These are phyloP conservation scores for Astropecten irregularis DNA, from an alignment of 53 echinoderm and acorn worm species.

Conservation along the genomic window DNA sequence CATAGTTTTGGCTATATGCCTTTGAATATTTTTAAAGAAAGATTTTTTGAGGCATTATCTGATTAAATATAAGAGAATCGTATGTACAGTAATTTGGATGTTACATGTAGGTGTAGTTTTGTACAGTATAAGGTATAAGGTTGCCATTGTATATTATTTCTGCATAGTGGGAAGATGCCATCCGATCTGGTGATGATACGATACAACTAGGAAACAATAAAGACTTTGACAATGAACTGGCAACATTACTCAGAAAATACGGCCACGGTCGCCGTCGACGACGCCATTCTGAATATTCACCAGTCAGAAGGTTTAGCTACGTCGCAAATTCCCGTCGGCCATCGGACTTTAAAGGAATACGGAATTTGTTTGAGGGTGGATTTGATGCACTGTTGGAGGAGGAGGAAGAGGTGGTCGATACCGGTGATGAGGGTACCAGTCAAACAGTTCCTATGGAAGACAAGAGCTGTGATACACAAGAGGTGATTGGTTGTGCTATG, in stretches of 20 bases:
- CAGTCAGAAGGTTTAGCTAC: not conserved
- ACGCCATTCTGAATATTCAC: not conserved
- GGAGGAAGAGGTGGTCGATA: conserved; percentile 55
- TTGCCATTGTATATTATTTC: too few species aligned
- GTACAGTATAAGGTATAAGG: too few species aligned
- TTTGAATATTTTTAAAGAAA: too few species aligned
- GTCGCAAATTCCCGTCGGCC: not conserved
- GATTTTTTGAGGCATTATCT: too few species aligned
- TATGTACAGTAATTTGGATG: too few species aligned
- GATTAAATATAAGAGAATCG: too few species aligned
- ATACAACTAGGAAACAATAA: not conserved
- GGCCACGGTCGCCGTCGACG: not conserved
- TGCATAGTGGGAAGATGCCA: conserved; percentile 82
- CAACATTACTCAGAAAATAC: conserved; percentile 15
- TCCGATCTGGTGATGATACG: conserved; percentile 18
- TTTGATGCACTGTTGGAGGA: conserved; percentile 41
- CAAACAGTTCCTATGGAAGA: conserved; percentile 15
- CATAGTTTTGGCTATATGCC: too few species aligned
- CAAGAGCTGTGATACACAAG: conserved; percentile 64
- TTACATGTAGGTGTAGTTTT: too few species aligned
- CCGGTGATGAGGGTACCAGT: conserved; percentile 52
- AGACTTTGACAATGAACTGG: conserved; percentile 25
- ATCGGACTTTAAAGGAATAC: not conserved
- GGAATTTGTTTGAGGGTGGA: conserved; percentile 26
- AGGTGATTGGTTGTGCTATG: conserved; percentile 67